Evolutionary conservation across 2,888 invertebrate genomes (phyloP), one percentile per base, ranked within the genome.

Genomic region (Volucella zonaria): DNA sequence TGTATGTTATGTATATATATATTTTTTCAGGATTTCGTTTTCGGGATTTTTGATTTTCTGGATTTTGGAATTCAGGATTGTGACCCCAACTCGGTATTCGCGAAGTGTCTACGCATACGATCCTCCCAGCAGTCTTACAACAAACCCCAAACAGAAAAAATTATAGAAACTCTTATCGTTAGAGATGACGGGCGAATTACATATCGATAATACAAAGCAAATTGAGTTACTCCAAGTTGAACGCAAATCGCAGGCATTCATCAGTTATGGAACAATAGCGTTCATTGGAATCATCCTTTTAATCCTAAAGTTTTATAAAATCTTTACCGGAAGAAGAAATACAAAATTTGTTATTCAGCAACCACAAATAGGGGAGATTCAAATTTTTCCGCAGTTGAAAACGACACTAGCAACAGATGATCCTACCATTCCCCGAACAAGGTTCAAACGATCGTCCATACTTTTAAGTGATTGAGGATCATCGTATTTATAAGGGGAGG

Each of bases 121-220:
- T n/a, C n/a, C n/a, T n/a, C n/a, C n/a, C n/a, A n/a, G 67, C 67
- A 4, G 40, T 51, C 14, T 42, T 51, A 15, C 51, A 66, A 10
- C 66, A 49, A 38, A 51, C 40, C 14, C 51, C 6, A 49, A 42
- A 18, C 18, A 67, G 12, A 45, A 61, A 8, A 43, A 42, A 71
- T 8, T 14, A 18, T 12, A 61, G 15, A 8, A 59, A 71, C 11
- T 59, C 49, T 8, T 70, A 18, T 59, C 58, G 8, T 40, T 70
- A 2, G 70, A 70, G n/a, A 70, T 31, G 45, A 59, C 23, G 40
- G 45, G 18, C 18, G 40, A 58, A 9, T 8, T 70, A 12, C 70
- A 59, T n/a, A 31, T 58, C 8, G 58, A 70, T 40, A 70, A 59
- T 42, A 70, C 70, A 14, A 71, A 59, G 42, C 3, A 40, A 8